Evolutionary conservation across 2,888 invertebrate species (phyloP), one percentile per base, ranked within the genome.

Genomic region (Tenthredo mesomela): DNA sequence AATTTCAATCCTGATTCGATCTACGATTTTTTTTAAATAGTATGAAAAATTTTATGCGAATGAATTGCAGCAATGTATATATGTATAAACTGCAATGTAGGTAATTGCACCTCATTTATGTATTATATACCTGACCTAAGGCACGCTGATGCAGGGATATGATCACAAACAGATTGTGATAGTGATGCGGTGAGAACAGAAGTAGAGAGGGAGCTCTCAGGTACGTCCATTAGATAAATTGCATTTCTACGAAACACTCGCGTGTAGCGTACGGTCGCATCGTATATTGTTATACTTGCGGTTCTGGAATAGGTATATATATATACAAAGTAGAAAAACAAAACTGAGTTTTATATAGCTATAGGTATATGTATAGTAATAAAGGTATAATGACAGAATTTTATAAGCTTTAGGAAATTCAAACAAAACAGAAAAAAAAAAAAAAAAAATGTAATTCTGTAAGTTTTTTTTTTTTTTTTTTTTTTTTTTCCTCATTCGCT

Each of bases 191-290:
- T 6, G 25, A n/a, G 29, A 37, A 54, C 54, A 5, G n/a, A 37
- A 18, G 71, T 21, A 73, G 9, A 29, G 1, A 9, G 18, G 4
- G 10, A 18, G 25, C 18, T 1, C n/a, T n/a, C 71, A 21, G 70
- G 9, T 54, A 54, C 29, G 29, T 77, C 77, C 77, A 77, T 77
- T 77, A 77, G 77, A 47, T 29, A 54, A 77, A 77, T 77, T 77
- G 54, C 54, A 77, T 77, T 77, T 29, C 77, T 25, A 33, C 50
- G 21, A 43, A 73, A 43, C n/a, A 43, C 73, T 43, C 21, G 40
- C n/a, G n/a, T n/a, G n/a, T 7, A 12, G n/a, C 70, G 54, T 15
- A 33, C 29, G 50, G 67, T 33, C 21, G 43, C 43, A 21, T 43
- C 43, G 12, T 40, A 25, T 43, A 25, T 43, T 25, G 29, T 67